These are phyloP conservation scores for Temnothorax unifasciatus DNA, from an alignment of 2,888 invertebrate genomes.

Conservation along the genomic window DNA sequence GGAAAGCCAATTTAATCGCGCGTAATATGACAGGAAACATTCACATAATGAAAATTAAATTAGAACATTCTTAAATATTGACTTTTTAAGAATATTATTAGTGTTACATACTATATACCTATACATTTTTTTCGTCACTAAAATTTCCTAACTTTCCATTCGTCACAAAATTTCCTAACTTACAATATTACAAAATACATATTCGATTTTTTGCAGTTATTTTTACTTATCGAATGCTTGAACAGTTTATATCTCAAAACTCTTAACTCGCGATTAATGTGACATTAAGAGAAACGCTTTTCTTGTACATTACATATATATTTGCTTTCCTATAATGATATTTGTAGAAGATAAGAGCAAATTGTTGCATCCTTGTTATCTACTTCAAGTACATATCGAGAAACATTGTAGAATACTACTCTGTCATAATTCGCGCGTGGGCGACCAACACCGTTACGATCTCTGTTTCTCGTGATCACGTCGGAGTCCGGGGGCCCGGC, in stretches of 20 bases:
- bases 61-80: not conserved
- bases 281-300: not conserved
- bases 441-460: constrained; percentile 36
- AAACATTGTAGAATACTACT: constrained; percentile 7
- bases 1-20: not conserved
- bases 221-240: not conserved
- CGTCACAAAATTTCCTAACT: no score
- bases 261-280: not conserved
- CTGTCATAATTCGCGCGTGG: constrained; percentile 23
- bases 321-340: not conserved
- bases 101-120: not conserved
- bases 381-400: not conserved
- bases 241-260: not conserved
- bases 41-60: constrained; percentile 14
- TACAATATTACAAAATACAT: not conserved
- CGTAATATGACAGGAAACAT: not conserved
- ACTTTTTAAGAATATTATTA: not conserved
- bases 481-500: not conserved
- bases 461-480: constrained; percentile 17
- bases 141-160: not conserved
- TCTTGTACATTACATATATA: not conserved
- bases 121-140: not conserved
- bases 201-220: not conserved
- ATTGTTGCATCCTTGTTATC: constrained; percentile 5
- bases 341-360: not conserved